Conservation (phyloP, 2,888 invertebrate species). For the Scaptomyza cyrtandrae region DNA sequence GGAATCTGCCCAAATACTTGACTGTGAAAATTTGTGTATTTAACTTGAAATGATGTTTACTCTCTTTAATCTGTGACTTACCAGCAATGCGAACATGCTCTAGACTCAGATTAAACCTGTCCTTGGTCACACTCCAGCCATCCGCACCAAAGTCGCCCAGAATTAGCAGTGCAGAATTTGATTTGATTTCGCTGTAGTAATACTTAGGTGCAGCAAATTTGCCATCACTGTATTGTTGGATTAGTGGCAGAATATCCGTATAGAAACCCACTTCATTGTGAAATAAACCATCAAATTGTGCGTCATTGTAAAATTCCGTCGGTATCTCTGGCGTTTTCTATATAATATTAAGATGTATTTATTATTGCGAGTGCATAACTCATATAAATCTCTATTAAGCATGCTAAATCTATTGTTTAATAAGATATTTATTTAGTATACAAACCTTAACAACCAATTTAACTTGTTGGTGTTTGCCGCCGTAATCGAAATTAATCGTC, state of each 20-base stretch:
- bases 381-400: not conserved
- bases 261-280: slow-evolving; percentile 82
- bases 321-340: slow-evolving; percentile 82
- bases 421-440: not conserved
- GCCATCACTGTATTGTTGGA: slow-evolving; percentile 57
- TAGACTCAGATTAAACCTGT: slow-evolving; percentile 74
- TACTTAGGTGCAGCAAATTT: slow-evolving; percentile 73
- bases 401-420: not conserved
- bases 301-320: slow-evolving; percentile 60
- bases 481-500: slow-evolving; percentile 58
- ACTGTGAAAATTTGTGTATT: slow-evolving; percentile 31
- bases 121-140: slow-evolving; percentile 77
- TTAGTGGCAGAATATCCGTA: slow-evolving; percentile 74
- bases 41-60: not conserved
- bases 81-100: slow-evolving; percentile 81
- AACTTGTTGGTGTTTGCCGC: slow-evolving; percentile 36
- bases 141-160: slow-evolving; percentile 77
- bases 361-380: not conserved
- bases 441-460: slow-evolving; percentile 78
- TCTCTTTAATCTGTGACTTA: slow-evolving; percentile 18
- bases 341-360: not conserved
- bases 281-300: slow-evolving; percentile 77
- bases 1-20: slow-evolving; percentile 79
- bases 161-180: slow-evolving; percentile 70
- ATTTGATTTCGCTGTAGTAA: slow-evolving; percentile 74